Evolutionary conservation across 2,113 vertebrate species (phyloP), one percentile per base, ranked within the genome.

Genomic region (Pachyramphus minor): DNA sequence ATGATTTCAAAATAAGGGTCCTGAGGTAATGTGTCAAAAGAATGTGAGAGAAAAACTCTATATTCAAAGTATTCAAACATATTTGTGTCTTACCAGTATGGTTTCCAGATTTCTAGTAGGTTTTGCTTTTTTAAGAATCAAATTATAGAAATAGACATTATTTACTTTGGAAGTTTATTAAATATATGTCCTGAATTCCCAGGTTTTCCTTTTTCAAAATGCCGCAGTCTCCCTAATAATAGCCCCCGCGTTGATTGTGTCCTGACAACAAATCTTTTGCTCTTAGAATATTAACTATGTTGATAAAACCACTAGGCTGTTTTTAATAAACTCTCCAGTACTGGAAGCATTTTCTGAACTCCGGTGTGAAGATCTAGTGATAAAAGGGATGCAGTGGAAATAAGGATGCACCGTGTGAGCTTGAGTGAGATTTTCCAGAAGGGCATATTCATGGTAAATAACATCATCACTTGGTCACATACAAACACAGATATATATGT

Each of bases 261-360:
- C 80, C 77, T 89, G 50, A 92, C 91, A 28, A 90, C 91, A 87
- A 95, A 92, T 93, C 39, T 86, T 95, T 95, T 91, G 35, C 68
- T 88, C 30, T 85, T 94, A 78, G 95, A 94, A 88, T 92, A 91
- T 89, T 97, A 95, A 90, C 93, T 71, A 20, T 49, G 80, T 74
- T 73, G 84, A 93, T 95, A 91, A 73, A 91, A 87, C 76, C 5
- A 3, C 62, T 39, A 44, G 67, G 28, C 92, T 90, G 87, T 92
- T 79, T 97, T 93, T 90, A 96, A 95, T 95, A 96, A 93, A 66
- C 87, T 72, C 56, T 56, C 49, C 91, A 17, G 81, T 94, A 84
- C 62, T 10, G 56, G 89, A 94, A 94, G 89, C 71, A 60, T 87
- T 97, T 94, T 97, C 95, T 81, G 90, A 95, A 74, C 58, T 42